A percentile compares a stretch with the other conserved stretches of the same genome.
phyloP scores from a whole-genome alignment of 2,888 invertebrate species.

The Cheiracanthium punctorium region DNA sequence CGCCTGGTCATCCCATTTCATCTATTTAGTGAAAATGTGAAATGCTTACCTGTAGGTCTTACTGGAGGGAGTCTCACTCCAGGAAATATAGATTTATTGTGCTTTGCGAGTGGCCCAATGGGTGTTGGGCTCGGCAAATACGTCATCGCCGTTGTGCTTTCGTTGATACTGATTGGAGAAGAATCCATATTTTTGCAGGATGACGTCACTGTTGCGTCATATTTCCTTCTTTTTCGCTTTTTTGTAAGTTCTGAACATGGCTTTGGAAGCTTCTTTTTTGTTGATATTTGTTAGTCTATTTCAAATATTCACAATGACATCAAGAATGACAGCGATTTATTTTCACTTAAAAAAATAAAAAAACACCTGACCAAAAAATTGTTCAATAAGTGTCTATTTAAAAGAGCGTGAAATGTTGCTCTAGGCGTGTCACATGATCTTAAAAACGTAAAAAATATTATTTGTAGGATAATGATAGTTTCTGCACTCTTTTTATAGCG shows the following conservation, averaged over 20 bases:
- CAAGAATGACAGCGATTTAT: no score
- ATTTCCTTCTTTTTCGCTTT: conserved; percentile 49
- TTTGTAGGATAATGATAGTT: no score
- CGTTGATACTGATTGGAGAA: conserved; percentile 21
- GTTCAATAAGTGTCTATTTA: no score
- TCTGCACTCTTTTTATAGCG: no score
- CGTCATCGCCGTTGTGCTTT: conserved; percentile 43
- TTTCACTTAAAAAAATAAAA: no score
- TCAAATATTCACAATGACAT: background rate
- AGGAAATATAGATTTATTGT: conserved; percentile 24
- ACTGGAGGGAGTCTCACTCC: conserved; percentile 33
- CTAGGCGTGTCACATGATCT: no score
- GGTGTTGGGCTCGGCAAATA: conserved; percentile 35
- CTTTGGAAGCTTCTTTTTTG: no score
- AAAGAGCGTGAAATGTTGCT: no score
- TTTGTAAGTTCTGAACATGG: conserved; percentile 61
- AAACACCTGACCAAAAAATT: no score
- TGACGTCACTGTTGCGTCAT: conserved; percentile 13
- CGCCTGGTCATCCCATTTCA: no score
- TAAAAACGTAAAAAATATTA: no score
- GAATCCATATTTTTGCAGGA: conserved; percentile 26
- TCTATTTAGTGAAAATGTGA: no score
- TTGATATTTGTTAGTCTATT: background rate
- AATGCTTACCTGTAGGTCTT: conserved; percentile 55
- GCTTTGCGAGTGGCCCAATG: conserved; percentile 21